phyloP scores from a whole-genome alignment of 2,888 invertebrate genomes.

The Lumbricus terrestris region DNA sequence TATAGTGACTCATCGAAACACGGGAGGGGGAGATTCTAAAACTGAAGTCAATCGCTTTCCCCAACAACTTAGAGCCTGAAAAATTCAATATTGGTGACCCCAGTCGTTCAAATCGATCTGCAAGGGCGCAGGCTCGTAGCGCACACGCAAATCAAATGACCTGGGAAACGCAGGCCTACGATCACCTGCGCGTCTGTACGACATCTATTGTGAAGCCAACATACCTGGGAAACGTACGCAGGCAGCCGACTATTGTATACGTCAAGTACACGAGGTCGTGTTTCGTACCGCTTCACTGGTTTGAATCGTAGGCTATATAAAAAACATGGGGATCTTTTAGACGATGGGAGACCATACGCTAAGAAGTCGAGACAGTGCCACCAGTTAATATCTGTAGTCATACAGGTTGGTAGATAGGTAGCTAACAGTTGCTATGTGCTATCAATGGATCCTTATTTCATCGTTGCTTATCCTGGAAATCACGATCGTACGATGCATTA shows the following conservation, averaged over 20 bases:
- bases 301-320: not conserved
- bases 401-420: not conserved
- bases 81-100: not conserved
- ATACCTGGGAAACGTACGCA: not conserved
- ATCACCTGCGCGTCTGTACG: not conserved
- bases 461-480: too few relatives aligned
- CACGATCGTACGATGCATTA: too few relatives aligned
- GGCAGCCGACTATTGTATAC: not conserved
- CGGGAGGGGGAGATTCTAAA: too few relatives aligned
- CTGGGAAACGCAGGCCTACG: not conserved
- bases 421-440: not conserved
- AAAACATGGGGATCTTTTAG: not conserved
- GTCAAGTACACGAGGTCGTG: not conserved
- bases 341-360: too few relatives aligned
- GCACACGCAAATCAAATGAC: not conserved
- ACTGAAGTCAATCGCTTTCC: too few relatives aligned
- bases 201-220: not conserved
- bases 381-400: not conserved
- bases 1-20: too few relatives aligned
- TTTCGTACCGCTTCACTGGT: not conserved
- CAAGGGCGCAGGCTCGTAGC: not conserved
- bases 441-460: not conserved
- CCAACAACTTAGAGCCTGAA: too few relatives aligned
- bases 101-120: not conserved
- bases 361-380: not conserved